Percentiles rank a stretch among this genome's conserved stretches.
These are phyloP conservation scores for Nycteola revayana DNA, from an alignment of 2,888 invertebrate species.

Conservation along the genomic window DNA sequence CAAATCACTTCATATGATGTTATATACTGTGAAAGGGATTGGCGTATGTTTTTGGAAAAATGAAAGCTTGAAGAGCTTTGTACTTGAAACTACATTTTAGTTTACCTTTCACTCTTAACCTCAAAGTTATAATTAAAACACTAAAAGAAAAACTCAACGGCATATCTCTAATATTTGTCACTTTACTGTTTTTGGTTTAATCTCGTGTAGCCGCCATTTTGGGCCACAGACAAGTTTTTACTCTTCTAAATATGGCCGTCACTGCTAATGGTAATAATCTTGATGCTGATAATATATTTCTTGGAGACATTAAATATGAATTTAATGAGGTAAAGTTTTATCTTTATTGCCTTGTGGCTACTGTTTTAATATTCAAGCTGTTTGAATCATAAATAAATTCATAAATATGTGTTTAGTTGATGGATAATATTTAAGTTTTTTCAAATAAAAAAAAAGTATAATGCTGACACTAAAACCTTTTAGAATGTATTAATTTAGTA, in stretches of 20 bases:
- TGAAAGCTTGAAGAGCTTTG: no score
- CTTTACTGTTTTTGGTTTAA: slow-evolving; percentile 47
- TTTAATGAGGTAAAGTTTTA: slow-evolving; percentile 17
- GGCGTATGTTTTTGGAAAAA: no score
- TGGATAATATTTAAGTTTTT: no score
- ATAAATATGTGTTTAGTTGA: no score
- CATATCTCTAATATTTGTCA: slow-evolving; percentile 61
- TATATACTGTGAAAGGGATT: no score
- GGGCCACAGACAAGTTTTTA: slow-evolving; percentile 55
- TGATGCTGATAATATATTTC: slow-evolving; percentile 44
- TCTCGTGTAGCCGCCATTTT: slow-evolving; percentile 45
- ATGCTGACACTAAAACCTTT: no score
- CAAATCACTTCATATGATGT: no score
- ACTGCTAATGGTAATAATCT: slow-evolving; percentile 62
- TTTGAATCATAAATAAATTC: no score
- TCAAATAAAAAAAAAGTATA: no score
- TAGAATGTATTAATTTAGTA: no score
- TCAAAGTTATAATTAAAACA: slow-evolving; percentile 29
- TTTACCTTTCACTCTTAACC: slow-evolving; percentile 32
- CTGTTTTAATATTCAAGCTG: slow-evolving; percentile 5
- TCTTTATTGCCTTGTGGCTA: slow-evolving; percentile 17
- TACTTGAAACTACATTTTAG: no score
- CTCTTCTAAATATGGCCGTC: slow-evolving; percentile 46
- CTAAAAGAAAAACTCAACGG: slow-evolving; percentile 41
- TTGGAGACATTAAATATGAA: slow-evolving; percentile 27